Evolutionary conservation across 1,140 invertebrate species (phyloP), one percentile per base, ranked within the genome.

Genomic region (Leguminivora glycinivorella): DNA sequence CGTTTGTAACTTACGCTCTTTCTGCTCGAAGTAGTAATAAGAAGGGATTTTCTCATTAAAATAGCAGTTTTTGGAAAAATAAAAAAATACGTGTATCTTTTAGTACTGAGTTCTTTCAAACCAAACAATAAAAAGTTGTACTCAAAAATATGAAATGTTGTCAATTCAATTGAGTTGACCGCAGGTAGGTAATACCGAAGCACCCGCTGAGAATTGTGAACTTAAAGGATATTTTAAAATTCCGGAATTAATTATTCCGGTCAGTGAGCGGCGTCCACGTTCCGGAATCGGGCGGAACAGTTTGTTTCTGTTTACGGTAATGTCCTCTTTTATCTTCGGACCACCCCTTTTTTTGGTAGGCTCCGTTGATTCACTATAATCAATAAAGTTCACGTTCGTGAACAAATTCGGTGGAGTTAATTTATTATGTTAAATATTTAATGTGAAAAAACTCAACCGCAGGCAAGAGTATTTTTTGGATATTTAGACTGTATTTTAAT

Each of bases 301-400:
- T 63, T 63, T 63, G 58, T 63, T 31, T 29, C 26, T 63, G 58
- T 63, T 63, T 12, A 29, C 26, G 17, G 25, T 29, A 63, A 63
- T 63, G 58, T 63, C 26, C n/a, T 34, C 26, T 63, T 63, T 63
- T 63, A 63, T 63, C 58, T 63, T 63, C 17, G 19, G 22, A n/a
- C 29, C 26, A 6, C 58, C 58, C 58, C 58, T 31, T 19, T 26
- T 24, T 63, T 31, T 4, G 26, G 31, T 63, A 31, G 14, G 56
- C 56, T 29, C 26, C 17, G 58, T 60, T 63, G 58, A 31, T 63
- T 29, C 5, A 63, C n/a, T 4, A 63, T 22, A 63, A 63, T 26
- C 58, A 63, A 63, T 63, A 63, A 34, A 19, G 58, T 26, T 14
- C 17, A 34, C 9, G 58, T 26, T 14, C 17, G 14, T 25, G n/a